Percentiles rank a stretch among this genome's conserved stretches.
phyloP scores from a whole-genome alignment of 2,113 vertebrate genomes.

The Sus scrofa region T2T-Sscrofa CM000816.6:38703501-38704000 shows the following conservation, averaged over 20 bases:
- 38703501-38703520: constrained; percentile 26
- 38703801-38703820: constrained; percentile 38
- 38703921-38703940: constrained; percentile 52
- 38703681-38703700: constrained; percentile 1
- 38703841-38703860: background rate
- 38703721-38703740: background rate
- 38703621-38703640: background rate
- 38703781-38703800: constrained; percentile 13
- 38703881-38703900: background rate
- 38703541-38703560: background rate
- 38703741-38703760: background rate
- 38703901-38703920: constrained; percentile 12
- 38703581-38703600: background rate
- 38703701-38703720: background rate
- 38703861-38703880: background rate
- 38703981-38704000: constrained; percentile 87
- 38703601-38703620: background rate
- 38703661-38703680: background rate
- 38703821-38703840: constrained; percentile 42
- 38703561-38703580: constrained; percentile 40
- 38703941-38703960: constrained; percentile 85
- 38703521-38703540: constrained; percentile 16
- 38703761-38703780: background rate
- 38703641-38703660: constrained; percentile 43
- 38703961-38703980: constrained; percentile 87